These are phyloP conservation scores for Dasysyrphus albostriatus DNA, from an alignment of 2,888 invertebrate species.

Conservation along the genomic window DNA sequence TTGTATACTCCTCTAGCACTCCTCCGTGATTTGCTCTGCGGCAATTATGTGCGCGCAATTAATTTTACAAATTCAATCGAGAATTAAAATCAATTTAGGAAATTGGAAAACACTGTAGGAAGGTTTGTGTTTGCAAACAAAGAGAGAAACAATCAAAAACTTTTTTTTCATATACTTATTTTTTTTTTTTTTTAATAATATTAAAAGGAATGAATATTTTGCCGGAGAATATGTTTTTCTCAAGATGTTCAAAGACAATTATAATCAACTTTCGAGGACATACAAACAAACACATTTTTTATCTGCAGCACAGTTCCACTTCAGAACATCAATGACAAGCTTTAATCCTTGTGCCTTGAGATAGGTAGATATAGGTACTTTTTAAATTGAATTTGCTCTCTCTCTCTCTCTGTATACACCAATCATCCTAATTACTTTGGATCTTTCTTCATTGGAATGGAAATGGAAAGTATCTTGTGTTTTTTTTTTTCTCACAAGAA, in stretches of 20 bases:
- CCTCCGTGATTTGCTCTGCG: background rate
- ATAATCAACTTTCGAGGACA: constrained; percentile 22
- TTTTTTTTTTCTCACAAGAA: background rate
- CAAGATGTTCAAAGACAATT: constrained; percentile 7
- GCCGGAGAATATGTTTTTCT: constrained; percentile 13
- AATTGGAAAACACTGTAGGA: constrained; percentile 56
- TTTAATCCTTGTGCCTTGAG: constrained; percentile 48
- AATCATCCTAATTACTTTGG: constrained; percentile 73
- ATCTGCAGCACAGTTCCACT: constrained; percentile 2
- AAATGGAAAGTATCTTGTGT: constrained; percentile 33
- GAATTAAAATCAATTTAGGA: constrained; percentile 60
- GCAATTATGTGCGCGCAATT: constrained; percentile 28
- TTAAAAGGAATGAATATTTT: constrained; percentile 23
- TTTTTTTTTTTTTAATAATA: background rate
- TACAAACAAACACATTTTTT: background rate
- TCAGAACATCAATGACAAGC: constrained; percentile 36
- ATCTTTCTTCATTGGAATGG: constrained; percentile 50
- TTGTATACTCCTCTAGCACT: background rate
- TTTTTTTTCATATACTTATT: background rate
- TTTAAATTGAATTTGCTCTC: constrained; percentile 63
- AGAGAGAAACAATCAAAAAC: constrained; percentile 4
- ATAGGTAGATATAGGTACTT: constrained; percentile 6
- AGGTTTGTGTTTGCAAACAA: constrained; percentile 28
- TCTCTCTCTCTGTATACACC: constrained; percentile 9
- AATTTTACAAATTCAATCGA: constrained; percentile 39